Percentiles rank a stretch among this genome's conserved stretches.
Conservation (phyloP, 2,113 vertebrate species). For the Microtus pennsylvanicus region DNA sequence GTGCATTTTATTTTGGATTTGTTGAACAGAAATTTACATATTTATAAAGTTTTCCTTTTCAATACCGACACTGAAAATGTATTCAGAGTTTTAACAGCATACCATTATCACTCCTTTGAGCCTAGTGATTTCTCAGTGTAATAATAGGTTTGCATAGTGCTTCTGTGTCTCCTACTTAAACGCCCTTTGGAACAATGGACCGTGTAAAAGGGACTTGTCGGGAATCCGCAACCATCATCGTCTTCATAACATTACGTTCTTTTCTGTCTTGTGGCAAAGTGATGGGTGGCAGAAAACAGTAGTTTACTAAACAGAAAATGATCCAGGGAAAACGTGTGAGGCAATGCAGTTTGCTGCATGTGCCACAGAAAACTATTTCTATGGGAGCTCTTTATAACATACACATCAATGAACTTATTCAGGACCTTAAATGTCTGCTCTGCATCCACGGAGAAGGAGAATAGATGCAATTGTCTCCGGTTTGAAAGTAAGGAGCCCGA, state of each 20-base stretch:
- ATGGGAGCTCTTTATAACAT: constrained; percentile 57
- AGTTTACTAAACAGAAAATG: constrained; percentile 57
- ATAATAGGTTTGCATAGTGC: constrained; percentile 77
- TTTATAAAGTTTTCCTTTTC: constrained; percentile 85
- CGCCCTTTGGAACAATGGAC: constrained; percentile 76
- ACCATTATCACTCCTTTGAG: constrained; percentile 79
- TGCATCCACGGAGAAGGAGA: neutral
- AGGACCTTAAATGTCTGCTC: constrained; percentile 37
- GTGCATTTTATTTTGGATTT: constrained; percentile 97
- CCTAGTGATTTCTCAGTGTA: constrained; percentile 82
- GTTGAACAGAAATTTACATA: constrained; percentile 85
- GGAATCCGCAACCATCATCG: constrained; percentile 67
- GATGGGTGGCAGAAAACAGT: constrained; percentile 68
- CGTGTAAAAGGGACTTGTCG: constrained; percentile 77
- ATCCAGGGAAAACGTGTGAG: constrained; percentile 63
- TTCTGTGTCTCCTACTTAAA: constrained; percentile 81
- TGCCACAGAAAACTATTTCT: constrained; percentile 59
- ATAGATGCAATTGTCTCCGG: neutral
- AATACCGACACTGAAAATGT: constrained; percentile 80
- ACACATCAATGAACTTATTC: constrained; percentile 60
- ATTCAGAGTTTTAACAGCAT: constrained; percentile 81
- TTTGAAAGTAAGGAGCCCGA: neutral
- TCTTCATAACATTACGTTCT: constrained; percentile 70
- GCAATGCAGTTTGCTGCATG: constrained; percentile 51
- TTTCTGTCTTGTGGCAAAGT: constrained; percentile 70